Base-by-base conservation (phyloP, 2,113 vertebrate genomes). In the Leptosomus discolor region DNA sequence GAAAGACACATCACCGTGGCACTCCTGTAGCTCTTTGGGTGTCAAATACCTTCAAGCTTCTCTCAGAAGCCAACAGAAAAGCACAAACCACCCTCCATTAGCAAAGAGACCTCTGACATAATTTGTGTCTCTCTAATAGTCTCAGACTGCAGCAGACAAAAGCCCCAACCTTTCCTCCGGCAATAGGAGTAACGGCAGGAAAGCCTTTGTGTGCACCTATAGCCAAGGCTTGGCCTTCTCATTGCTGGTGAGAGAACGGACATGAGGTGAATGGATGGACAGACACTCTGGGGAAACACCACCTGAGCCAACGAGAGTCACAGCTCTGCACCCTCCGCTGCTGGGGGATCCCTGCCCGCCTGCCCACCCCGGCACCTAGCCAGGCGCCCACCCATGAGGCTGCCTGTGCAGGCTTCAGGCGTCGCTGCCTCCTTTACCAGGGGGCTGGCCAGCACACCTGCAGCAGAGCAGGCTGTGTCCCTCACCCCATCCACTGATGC, bases 351-450 rank as follows among this genome's bases (percentile, higher is more conserved):
- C 10, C 30, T 78, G 54, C 36, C 37, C 50, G 45, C 11, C 34
- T 15, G 29, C 14, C 14, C n/a, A n/a, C n/a, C 26, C 56, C 2
- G 5, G n/a, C 39, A 39, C 27, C 22, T 41, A n/a, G 30, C 17
- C 41, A 8, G 20, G 20, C 4, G 4, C 22, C 15, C 3, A 2
- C 6, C 27, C 15, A 1, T 4, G 17, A 15, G 8, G 15, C 18
- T 80, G 27, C 32, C 11, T 10, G 9, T 9, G 19, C 37, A 13
- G 18, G 37, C 8, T 50, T 32, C 58, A 43, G 84, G 23, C n/a
- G 32, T 11, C 3, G 2, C 65, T 85, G 60, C 20, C 51, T 41
- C 15, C 29, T 41, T 88, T 51, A 6, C 15, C 1, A 0, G 5
- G 4, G 26, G 9, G 4, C 23, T 56, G 22, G 7, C 27, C 37